Evolutionary conservation across 2,113 vertebrate species (phyloP).

Genomic region (Macrotus californicus): DNA sequence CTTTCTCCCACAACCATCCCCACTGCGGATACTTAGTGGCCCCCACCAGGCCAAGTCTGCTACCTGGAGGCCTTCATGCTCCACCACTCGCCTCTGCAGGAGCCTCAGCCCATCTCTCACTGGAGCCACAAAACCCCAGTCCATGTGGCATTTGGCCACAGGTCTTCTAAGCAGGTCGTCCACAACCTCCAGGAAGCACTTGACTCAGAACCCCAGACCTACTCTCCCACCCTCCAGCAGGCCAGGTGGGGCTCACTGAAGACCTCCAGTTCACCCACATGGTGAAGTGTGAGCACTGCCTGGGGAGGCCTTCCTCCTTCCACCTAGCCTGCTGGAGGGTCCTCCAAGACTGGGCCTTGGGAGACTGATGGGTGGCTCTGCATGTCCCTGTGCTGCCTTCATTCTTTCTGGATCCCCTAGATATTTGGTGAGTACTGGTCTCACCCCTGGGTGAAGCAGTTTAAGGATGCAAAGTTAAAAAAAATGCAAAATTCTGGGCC

Average conservation of each 20-base stretch:
- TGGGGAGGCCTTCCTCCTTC: not conserved
- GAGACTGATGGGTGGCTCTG: not conserved
- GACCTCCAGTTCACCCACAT: not conserved
- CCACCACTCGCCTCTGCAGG: not conserved
- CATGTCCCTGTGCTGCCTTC: not conserved
- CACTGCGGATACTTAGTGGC: not conserved
- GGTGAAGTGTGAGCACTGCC: not conserved
- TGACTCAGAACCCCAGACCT: not conserved
- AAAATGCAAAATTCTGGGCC: not conserved
- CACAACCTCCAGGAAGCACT: not conserved
- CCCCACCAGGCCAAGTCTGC: not conserved
- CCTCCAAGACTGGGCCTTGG: not conserved
- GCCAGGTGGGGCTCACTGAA: not conserved
- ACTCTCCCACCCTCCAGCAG: not conserved
- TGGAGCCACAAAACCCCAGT: not conserved
- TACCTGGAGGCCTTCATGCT: not conserved
- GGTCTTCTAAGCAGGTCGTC: not conserved
- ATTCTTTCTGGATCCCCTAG: not conserved
- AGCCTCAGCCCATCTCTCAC: not conserved
- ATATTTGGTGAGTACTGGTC: not conserved
- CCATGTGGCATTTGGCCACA: not conserved
- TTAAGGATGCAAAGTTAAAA: not conserved
- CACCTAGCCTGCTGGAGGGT: not conserved
- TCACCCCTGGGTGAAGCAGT: not conserved
- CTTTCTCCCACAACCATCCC: not conserved